Evolutionary conservation across 2,797 vertebrate genomes (phyloP), one percentile per base, ranked within the genome.

Genomic region (Falco cherrug): DNA sequence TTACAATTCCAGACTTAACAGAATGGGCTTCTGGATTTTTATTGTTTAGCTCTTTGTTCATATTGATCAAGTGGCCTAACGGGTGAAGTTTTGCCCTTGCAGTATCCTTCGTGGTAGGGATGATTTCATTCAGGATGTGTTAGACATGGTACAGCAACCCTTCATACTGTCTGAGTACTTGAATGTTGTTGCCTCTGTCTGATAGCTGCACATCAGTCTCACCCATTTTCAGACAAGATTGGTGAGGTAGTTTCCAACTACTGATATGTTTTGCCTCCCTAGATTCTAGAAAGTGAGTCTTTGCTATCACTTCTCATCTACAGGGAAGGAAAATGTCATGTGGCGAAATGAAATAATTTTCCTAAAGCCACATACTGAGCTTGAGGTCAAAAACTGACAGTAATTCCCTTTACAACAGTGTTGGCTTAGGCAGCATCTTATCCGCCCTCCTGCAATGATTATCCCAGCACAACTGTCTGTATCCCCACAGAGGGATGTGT

Each of bases 291-390:
- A 95, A 89, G 37, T 68, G 47, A 48, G 39, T 87, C 59, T 86
- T 85, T 87, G 50, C 28, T 78, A 26, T 53, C 15, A 5, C 21
- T 69, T 48, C 61, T 84, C 20, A 14, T 39, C 50, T 50, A 31
- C 17, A 69, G 68, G 37, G 50, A 54, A 90, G 41, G n/a, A 79
- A 64, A 90, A 81, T 15, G 4, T 70, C 15, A 41, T 6, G 13
- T 85, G 47, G 68, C 31, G 48, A 94, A 93, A 37, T 70, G 63
- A 84, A 94, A 86, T 69, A 60, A 82, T 74, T 93, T 92, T 41
- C 43, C 60, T 89, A 51, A 89, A 80, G 47, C 68, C 54, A 68
- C 29, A 18, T 14, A 43, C 59, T 84, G 86, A 92, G 70, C 59
- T 79, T 37, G 63, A 89, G 67, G 77, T 69, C 16, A 94, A 79